Evolutionary conservation across 2,113 vertebrate genomes (phyloP).

Genomic region (Etheostoma cragini): DNA sequence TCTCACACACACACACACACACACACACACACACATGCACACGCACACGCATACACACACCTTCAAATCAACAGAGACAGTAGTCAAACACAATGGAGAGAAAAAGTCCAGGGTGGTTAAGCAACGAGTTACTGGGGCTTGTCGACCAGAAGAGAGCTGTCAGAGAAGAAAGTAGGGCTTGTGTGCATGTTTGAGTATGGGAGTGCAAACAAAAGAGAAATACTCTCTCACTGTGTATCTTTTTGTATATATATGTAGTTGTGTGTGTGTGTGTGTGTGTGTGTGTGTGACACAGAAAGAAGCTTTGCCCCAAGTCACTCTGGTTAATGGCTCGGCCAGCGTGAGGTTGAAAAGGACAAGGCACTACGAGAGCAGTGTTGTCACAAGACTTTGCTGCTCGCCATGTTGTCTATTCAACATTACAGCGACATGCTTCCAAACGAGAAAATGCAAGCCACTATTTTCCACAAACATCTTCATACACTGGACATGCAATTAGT

Average conservation of each 20-base stretch:
- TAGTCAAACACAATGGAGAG: constrained; percentile 72
- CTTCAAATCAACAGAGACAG: constrained; percentile 71
- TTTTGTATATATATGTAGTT: constrained; percentile 27
- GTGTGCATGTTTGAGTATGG: constrained; percentile 73
- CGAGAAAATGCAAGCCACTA: constrained; percentile 13
- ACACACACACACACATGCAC: constrained; percentile 26
- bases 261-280: constrained; percentile 5
- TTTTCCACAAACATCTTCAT: constrained; percentile 17
- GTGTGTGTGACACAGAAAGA: constrained; percentile 39
- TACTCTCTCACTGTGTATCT: constrained; percentile 54
- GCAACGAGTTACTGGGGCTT: constrained; percentile 74
- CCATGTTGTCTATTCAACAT: not conserved
- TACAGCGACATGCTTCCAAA: constrained; percentile 29
- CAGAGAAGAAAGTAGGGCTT: constrained; percentile 71
- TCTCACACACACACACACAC: constrained; percentile 22
- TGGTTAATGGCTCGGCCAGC: constrained; percentile 65
- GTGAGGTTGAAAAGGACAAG: constrained; percentile 63
- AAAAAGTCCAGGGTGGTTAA: constrained; percentile 72
- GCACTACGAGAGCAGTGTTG: constrained; percentile 59
- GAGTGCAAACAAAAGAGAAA: constrained; percentile 75
- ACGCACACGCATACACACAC: constrained; percentile 25
- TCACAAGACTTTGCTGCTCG: constrained; percentile 41
- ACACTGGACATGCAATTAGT: constrained; percentile 46
- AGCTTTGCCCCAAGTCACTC: constrained; percentile 55
- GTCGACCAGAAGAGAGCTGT: constrained; percentile 77